A percentile compares a stretch with the other conserved stretches of the same genome.
Evolutionary conservation across 2,888 invertebrate genomes (phyloP).

Genomic region (Apocheima hispidaria): DNA sequence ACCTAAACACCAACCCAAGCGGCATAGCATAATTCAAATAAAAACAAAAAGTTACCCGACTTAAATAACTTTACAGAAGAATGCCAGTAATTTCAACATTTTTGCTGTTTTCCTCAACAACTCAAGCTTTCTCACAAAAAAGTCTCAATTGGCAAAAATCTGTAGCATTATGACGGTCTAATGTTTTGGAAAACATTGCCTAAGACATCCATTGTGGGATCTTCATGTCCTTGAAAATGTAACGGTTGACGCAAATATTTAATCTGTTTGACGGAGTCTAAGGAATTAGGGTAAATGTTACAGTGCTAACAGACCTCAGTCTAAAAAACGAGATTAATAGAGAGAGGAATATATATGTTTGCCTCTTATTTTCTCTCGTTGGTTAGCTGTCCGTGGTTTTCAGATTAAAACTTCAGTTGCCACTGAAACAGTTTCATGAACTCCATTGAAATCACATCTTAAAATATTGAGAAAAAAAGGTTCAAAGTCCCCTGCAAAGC

Average conservation of each 20-base stretch:
- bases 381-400: too few relatives aligned
- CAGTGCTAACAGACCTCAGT: not conserved
- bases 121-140: conserved; percentile 14
- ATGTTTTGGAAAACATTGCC: conserved; percentile 31
- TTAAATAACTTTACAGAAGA: conserved; percentile 26
- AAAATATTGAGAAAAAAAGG: too few relatives aligned
- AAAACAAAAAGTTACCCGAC: conserved; percentile 8
- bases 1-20: not conserved
- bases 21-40: not conserved
- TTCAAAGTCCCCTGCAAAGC: too few relatives aligned
- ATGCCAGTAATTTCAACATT: conserved; percentile 21
- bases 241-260: conserved; percentile 7
- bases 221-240: conserved; percentile 3
- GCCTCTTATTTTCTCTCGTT: too few relatives aligned
- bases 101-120: conserved; percentile 18
- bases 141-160: conserved; percentile 19
- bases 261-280: not conserved
- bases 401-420: too few relatives aligned
- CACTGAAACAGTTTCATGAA: too few relatives aligned
- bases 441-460: too few relatives aligned
- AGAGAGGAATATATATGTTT: too few relatives aligned
- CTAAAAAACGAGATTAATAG: too few relatives aligned
- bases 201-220: conserved; percentile 22
- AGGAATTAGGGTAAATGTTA: not conserved
- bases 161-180: conserved; percentile 23